Evolutionary conservation across 2,113 vertebrate species (phyloP), one percentile per base, ranked within the genome.

Genomic region (Rynchops niger): DNA sequence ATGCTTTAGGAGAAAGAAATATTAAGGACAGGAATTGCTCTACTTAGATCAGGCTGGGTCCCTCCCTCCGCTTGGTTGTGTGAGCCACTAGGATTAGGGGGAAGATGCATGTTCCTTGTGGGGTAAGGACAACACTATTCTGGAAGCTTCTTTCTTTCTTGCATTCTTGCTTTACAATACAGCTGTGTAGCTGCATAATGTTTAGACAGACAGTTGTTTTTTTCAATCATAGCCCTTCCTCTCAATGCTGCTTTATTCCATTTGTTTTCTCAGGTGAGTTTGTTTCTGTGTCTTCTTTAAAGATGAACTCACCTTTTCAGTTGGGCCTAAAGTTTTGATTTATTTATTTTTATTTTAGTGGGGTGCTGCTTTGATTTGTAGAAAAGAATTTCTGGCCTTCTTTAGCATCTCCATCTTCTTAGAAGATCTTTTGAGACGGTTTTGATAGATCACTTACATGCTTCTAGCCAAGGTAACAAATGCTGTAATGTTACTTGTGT

Each of bases 381-480:
- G 72, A 78, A 84, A 52, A 56, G 9, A 55, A 30, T 52, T 94
- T 63, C 43, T 79, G 52, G 3, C 26, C 10, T 52, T 16, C n/a
- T 73, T 52, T 69, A 73, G 8, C 11, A 23, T 26, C 12, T 27
- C 40, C 52, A 5, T 34, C 27, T 65, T 81, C 72, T 67, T 81
- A 40, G 38, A 67, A 63, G 43, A 76, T 59, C 16, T 93, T 86
- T 45, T 45, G 61, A 45, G 43, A 34, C 12, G 9, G 11, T 72
- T 89, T 90, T 85, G 49, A 32, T 49, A 69, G 56, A 84, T 38
- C 34, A 13, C 87, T 79, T 62, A 18, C 15, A 18, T 88, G 88
- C 66, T 74, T n/a, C 87, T 85, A 82, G 56, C 94, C 74, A 74
- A 87, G 73, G 45, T 82, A 90, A 80, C 67, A 96, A 82, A 59